phyloP scores from a whole-genome alignment of 92 coral and sea anemone species.

The Bergia puertoricense region DNA sequence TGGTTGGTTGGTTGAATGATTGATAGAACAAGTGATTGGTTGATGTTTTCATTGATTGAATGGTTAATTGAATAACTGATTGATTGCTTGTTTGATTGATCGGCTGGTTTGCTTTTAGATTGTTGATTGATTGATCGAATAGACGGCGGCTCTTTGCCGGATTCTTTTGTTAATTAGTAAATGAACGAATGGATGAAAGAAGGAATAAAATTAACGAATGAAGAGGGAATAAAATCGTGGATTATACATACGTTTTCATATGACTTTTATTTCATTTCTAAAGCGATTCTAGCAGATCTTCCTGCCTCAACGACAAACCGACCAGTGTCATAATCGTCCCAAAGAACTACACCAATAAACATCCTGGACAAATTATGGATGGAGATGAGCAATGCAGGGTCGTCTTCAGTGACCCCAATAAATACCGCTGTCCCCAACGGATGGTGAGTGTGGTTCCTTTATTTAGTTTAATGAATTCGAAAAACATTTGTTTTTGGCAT shows the following conservation, averaged over 20 bases:
- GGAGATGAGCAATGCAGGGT: slow-evolving; percentile 77
- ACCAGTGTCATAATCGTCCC: slow-evolving; percentile 58
- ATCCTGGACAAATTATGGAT: slow-evolving; percentile 85
- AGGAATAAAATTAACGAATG: not conserved
- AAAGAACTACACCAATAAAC: slow-evolving; percentile 60
- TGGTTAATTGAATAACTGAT: not conserved
- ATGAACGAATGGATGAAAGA: not conserved
- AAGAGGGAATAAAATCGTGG: not conserved
- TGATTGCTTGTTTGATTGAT: not conserved
- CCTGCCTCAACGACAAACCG: slow-evolving; percentile 80
- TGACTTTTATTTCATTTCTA: not conserved
- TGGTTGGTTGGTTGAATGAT: too few species aligned
- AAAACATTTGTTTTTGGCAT: not conserved
- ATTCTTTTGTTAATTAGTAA: too few species aligned
- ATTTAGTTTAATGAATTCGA: not conserved
- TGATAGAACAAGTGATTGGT: too few species aligned
- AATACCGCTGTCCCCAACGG: slow-evolving; percentile 62
- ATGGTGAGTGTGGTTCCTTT: slow-evolving; percentile 35
- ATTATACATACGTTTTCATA: not conserved
- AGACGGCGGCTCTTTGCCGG: not conserved
- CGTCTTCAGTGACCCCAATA: slow-evolving; percentile 41
- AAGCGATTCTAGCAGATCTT: slow-evolving; percentile 64
- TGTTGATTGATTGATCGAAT: not conserved
- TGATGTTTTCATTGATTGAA: not conserved
- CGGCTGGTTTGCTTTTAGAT: too few species aligned